Base-by-base conservation (phyloP, 1,140 invertebrate species). In the Heliconius hewitsoni region DNA sequence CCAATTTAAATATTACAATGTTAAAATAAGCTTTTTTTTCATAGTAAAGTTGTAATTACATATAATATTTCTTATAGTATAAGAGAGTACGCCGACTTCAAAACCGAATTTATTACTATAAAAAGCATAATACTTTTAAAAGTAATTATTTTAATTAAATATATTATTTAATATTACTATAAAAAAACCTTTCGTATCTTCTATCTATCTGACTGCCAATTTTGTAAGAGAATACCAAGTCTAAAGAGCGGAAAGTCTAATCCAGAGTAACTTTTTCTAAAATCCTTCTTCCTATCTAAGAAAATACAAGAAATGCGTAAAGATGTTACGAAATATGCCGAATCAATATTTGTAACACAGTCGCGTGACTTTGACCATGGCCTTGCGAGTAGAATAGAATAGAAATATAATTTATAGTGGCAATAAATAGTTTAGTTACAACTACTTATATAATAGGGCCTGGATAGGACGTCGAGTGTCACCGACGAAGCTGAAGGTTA, bases 351-450 rank as follows among this genome's bases (percentile, higher is more conserved):
- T 66, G 11, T 13, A 27, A 30, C 9, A 4, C 23, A 66, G 70
- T 81, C 71, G 78, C 83, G 74, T 81, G 79, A 74, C 73, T 72
- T 6, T 71, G 73, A 78, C 73, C 76, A 60, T 78, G 83, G 50
- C 81, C 81, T 84, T 82, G 78, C 27, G 42, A 77, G 66, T 52
- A 72, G 77, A 84, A 78, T 78, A 83, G 76, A 72, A 81, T 78
- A 78, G 71, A 81, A 84, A 77, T 81, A 82, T 78, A 80, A 77
- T 78, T 78, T 77, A 83, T 78, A 30, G 72, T 60, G 27, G 74
- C 82, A 72, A 78, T 80, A 60, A 77, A 75, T 71, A 76, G 74
- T 79, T 77, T 50, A 60, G 55, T 74, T 77, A 74, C 73, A 78
- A 66, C 37, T 77, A 78, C 34, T 37, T 37, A 37, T 37, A 78